Percentiles rank a stretch among this genome's conserved stretches.
These are phyloP conservation scores for Metalampra italica DNA, from an alignment of 2,888 invertebrate species.

Conservation along the genomic window DNA sequence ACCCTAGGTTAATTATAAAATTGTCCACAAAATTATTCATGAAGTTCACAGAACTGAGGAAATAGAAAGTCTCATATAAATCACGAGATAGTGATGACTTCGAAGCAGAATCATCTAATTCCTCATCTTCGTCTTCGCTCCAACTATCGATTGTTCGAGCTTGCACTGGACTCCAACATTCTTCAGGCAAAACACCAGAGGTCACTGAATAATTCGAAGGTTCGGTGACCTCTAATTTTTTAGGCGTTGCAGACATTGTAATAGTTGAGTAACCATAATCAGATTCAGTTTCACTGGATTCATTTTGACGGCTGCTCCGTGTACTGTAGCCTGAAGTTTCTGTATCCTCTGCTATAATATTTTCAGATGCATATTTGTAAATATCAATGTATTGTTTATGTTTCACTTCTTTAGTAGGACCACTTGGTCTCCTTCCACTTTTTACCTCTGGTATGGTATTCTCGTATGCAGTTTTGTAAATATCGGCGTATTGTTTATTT, in stretches of 20 bases:
- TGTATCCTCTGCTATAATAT: constrained; percentile 53
- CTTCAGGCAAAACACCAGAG: constrained; percentile 71
- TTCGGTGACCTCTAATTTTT: constrained; percentile 67
- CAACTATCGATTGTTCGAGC: constrained; percentile 54
- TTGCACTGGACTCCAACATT: constrained; percentile 69
- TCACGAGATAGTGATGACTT: constrained; percentile 47
- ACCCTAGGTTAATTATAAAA: constrained; percentile 80
- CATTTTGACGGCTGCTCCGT: constrained; percentile 60
- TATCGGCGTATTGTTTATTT: constrained; percentile 21
- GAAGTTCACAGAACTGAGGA: constrained; percentile 82
- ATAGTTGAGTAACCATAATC: constrained; percentile 82
- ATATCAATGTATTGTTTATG: constrained; percentile 22
- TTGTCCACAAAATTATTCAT: constrained; percentile 83
- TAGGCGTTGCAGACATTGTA: constrained; percentile 78
- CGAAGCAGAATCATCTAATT: constrained; percentile 40
- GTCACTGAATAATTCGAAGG: constrained; percentile 51
- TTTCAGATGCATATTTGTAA: constrained; percentile 28
- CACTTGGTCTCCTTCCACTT: constrained; percentile 42
- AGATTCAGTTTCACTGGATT: constrained; percentile 75
- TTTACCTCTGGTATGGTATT: constrained; percentile 48
- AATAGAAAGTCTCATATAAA: constrained; percentile 67
- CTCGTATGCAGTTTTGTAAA: constrained; percentile 27
- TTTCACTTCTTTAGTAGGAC: constrained; percentile 32
- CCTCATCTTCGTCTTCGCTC: constrained; percentile 64
- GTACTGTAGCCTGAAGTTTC: constrained; percentile 77